phyloP scores from a whole-genome alignment of 2,888 invertebrate species.

The Drosophila cognata region DNA sequence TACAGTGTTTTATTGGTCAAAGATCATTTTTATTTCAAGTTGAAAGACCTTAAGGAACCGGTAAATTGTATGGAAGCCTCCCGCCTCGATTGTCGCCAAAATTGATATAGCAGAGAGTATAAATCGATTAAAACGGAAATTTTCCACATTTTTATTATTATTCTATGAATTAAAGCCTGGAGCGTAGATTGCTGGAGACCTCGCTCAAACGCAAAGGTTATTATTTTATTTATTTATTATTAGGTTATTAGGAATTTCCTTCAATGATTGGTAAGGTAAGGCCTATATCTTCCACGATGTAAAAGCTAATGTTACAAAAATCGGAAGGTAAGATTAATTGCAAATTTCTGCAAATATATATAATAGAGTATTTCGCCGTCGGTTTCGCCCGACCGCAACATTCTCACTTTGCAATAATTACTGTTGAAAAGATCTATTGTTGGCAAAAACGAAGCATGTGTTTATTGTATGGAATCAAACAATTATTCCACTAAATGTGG shows the following conservation, averaged over 20 bases:
- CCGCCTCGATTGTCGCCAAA: not conserved
- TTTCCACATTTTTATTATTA: not conserved
- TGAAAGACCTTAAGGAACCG: not conserved
- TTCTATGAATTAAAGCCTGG: not conserved
- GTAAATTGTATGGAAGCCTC: not conserved
- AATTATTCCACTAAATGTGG: not conserved
- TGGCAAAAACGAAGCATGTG: not conserved
- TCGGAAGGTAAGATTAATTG: not conserved
- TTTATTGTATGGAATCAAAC: not conserved
- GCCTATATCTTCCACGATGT: not conserved
- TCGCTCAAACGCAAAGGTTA: not conserved
- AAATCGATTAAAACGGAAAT: not conserved
- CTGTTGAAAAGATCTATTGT: not conserved
- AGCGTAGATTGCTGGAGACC: not conserved
- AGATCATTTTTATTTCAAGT: not conserved
- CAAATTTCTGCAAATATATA: not conserved
- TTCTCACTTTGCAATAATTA: not conserved
- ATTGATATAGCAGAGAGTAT: not conserved
- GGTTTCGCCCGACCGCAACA: not conserved
- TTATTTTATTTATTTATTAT: too few species aligned
- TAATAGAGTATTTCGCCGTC: not conserved
- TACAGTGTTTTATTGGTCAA: conserved; percentile 23
- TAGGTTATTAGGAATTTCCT: not conserved
- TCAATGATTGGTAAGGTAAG: not conserved
- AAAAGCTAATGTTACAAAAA: not conserved